Conservation (phyloP, 1,140 invertebrate genomes). For the Drosophila mojavensis region DNA sequence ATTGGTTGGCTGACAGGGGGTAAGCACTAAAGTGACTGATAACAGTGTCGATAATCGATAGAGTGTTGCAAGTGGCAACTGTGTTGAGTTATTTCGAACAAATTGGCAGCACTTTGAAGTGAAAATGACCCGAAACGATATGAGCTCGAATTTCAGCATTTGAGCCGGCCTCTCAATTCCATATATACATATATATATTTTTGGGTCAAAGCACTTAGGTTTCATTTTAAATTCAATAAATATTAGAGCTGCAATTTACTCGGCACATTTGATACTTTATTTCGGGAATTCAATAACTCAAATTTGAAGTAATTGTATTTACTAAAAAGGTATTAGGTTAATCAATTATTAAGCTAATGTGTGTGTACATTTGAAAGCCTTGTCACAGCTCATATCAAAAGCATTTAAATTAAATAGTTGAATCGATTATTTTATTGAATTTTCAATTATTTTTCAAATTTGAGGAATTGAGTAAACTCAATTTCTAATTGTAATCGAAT, state of each 20-base stretch:
- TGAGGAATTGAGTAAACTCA: too few species aligned
- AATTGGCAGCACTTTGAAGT: constrained; percentile 41
- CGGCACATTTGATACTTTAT: not conserved
- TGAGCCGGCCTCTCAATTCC: not conserved
- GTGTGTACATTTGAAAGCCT: too few species aligned
- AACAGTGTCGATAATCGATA: constrained; percentile 69
- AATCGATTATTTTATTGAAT: not conserved
- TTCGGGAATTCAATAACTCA: too few species aligned
- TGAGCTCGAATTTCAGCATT: constrained; percentile 51
- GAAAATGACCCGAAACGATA: constrained; percentile 29
- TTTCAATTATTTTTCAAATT: too few species aligned
- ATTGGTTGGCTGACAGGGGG: constrained; percentile 7
- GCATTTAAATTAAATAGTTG: too few species aligned
- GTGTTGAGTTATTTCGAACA: constrained; percentile 53
- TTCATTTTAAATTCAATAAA: constrained; percentile 72
- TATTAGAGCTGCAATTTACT: constrained; percentile 48
- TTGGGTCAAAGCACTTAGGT: constrained; percentile 19
- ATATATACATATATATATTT: constrained; percentile 18
- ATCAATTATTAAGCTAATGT: too few species aligned
- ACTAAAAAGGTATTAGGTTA: too few species aligned
- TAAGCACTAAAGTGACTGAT: constrained; percentile 65
- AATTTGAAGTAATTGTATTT: too few species aligned
- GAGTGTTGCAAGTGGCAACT: constrained; percentile 24
- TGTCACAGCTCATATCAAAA: too few species aligned
- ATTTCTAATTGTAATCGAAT: too few species aligned